Evolutionary conservation across 2,797 vertebrate species (phyloP).

Genomic region (Enteromius viviparus): DNA sequence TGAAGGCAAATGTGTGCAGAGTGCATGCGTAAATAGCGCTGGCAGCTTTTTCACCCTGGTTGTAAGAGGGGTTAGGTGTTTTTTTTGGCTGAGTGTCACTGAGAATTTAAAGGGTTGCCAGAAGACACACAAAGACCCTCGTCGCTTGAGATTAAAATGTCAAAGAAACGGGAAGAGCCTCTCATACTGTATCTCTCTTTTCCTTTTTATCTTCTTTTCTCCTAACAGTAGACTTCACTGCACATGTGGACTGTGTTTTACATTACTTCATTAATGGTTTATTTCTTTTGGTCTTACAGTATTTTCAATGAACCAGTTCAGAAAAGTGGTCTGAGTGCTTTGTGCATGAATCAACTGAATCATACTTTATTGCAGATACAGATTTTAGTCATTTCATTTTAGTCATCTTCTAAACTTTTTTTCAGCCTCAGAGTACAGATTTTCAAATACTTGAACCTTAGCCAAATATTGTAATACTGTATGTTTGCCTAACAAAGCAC

Average conservation of each 20-base stretch:
- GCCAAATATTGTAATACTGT: too few species aligned
- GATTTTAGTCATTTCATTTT: neutral
- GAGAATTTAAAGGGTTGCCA: slow-evolving; percentile 51
- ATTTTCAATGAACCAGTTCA: slow-evolving; percentile 13
- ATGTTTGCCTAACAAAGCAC: too few species aligned
- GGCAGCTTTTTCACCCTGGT: slow-evolving; percentile 4
- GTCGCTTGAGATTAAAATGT: slow-evolving; percentile 64
- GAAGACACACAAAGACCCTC: slow-evolving; percentile 50
- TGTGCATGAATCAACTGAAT: neutral
- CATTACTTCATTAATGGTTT: neutral
- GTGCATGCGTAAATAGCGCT: neutral
- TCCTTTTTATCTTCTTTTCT: neutral
- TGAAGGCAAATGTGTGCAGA: neutral
- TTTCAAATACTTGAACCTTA: too few species aligned
- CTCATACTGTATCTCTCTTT: neutral
- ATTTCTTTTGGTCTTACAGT: neutral
- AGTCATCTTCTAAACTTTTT: neutral
- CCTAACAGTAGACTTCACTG: neutral
- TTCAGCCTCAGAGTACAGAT: too few species aligned
- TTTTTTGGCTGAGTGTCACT: slow-evolving; percentile 21
- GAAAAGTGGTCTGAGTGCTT: neutral
- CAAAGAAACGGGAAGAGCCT: slow-evolving; percentile 44
- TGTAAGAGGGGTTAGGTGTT: slow-evolving; percentile 32
- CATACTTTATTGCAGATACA: neutral
- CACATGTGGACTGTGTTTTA: neutral